A percentile compares a stretch with the other conserved stretches of the same genome.
phyloP scores from a whole-genome alignment of 2,888 invertebrate genomes.

The Junonia oenone region DNA sequence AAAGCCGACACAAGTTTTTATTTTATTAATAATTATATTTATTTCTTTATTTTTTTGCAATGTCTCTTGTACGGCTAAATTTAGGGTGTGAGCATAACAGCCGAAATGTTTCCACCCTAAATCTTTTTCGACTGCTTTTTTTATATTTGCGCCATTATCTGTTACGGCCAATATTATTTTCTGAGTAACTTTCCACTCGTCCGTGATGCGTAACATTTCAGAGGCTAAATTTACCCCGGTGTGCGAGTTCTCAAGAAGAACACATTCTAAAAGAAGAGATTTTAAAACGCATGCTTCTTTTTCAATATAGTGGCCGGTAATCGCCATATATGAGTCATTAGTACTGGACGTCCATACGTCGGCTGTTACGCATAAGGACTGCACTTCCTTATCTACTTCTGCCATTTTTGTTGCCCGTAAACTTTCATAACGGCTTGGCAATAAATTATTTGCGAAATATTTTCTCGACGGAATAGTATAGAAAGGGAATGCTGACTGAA shows the following conservation, averaged over 20 bases:
- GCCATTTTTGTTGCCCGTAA: constrained; percentile 5
- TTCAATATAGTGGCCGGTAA: constrained; percentile 1
- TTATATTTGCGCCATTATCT: constrained; percentile 2
- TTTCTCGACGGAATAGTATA: constrained; percentile 15
- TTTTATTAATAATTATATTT: no score
- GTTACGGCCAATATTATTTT: background rate
- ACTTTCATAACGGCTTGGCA: constrained; percentile 19
- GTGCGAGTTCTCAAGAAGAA: background rate
- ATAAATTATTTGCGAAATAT: constrained; percentile 18
- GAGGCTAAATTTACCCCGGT: background rate
- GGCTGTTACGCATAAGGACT: constrained; percentile 10
- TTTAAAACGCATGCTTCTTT: background rate
- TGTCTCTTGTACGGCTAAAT: background rate
- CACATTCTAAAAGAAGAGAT: background rate
- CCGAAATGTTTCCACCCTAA: constrained; percentile 20
- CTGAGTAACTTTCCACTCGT: background rate
- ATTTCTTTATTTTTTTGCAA: no score
- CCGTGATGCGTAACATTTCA: background rate
- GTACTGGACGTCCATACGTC: constrained; percentile 9
- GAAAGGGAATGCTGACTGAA: constrained; percentile 9
- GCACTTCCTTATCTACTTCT: constrained; percentile 1
- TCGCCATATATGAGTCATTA: constrained; percentile 1
- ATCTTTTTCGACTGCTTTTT: constrained; percentile 16
- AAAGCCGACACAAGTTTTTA: no score
- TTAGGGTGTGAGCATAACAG: constrained; percentile 6